phyloP scores from a whole-genome alignment of 2,888 invertebrate genomes.

The Hecatera dysodea region DNA sequence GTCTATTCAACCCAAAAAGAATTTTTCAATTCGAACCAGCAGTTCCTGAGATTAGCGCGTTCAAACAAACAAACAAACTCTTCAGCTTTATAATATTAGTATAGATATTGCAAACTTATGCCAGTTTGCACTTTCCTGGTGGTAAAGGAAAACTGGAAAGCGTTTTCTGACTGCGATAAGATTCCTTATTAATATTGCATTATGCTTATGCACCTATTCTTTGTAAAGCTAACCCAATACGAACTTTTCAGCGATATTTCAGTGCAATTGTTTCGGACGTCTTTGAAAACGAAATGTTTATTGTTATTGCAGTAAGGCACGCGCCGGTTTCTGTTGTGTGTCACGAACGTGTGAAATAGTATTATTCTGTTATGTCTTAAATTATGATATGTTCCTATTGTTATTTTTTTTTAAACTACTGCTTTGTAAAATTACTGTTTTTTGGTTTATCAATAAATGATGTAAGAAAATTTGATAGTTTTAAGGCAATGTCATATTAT shows the following conservation, averaged over 20 bases:
- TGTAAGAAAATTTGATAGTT: not conserved
- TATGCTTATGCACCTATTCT: not conserved
- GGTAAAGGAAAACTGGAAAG: not conserved
- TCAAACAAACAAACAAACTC: too few relatives aligned
- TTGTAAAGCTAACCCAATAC: constrained; percentile 8
- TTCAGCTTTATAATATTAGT: too few relatives aligned
- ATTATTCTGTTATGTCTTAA: constrained; percentile 36
- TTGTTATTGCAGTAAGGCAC: constrained; percentile 54
- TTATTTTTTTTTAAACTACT: constrained; percentile 9
- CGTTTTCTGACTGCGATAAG: not conserved
- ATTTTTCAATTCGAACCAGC: too few relatives aligned
- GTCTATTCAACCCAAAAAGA: too few relatives aligned
- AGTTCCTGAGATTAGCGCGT: too few relatives aligned
- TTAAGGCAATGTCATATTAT: too few relatives aligned
- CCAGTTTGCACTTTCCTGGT: constrained; percentile 13
- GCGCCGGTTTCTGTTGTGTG: constrained; percentile 49
- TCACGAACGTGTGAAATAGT: constrained; percentile 53
- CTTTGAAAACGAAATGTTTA: constrained; percentile 38
- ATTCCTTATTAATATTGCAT: constrained; percentile 24
- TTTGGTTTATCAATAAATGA: not conserved
- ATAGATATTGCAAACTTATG: constrained; percentile 36
- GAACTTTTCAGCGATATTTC: constrained; percentile 40
- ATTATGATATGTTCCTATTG: constrained; percentile 29
- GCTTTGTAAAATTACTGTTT: not conserved
- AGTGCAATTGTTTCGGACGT: constrained; percentile 46